Conservation (phyloP, 2,888 invertebrate genomes). For the Macaria notata region DNA sequence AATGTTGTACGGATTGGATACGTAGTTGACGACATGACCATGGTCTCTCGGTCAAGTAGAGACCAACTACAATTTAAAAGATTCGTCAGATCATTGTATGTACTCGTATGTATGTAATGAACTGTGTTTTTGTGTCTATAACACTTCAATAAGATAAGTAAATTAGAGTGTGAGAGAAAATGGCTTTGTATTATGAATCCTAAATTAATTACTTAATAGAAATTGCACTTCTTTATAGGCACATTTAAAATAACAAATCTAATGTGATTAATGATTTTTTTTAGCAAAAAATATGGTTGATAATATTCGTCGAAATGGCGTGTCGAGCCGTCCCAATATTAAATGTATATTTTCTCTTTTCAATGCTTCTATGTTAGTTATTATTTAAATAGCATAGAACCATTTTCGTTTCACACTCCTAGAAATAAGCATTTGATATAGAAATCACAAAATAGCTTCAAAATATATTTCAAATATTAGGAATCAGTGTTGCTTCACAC, state of each 20-base stretch:
- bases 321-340: slow-evolving; percentile 14
- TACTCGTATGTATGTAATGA: slow-evolving; percentile 2
- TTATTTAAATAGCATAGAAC: slow-evolving; percentile 33
- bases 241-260: slow-evolving; percentile 1
- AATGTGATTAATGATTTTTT: too few relatives aligned
- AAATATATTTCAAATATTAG: slow-evolving; percentile 72
- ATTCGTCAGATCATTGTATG: slow-evolving; percentile 32
- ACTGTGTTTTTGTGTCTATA: slow-evolving; percentile 66
- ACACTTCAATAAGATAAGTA: slow-evolving; percentile 57
- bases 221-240: slow-evolving; percentile 12
- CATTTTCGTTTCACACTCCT: slow-evolving; percentile 43
- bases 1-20: too few relatives aligned
- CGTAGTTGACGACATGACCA: too few relatives aligned
- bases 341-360: not conserved
- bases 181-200: slow-evolving; percentile 38
- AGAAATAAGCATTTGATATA: slow-evolving; percentile 65
- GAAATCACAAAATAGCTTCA: slow-evolving; percentile 76
- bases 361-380: not conserved
- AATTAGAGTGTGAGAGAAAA: slow-evolving; percentile 44
- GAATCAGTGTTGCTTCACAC: slow-evolving; percentile 77
- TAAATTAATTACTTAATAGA: not conserved
- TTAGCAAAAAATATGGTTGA: too few relatives aligned
- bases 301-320: slow-evolving; percentile 3
- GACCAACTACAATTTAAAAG: slow-evolving; percentile 20
- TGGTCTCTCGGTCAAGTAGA: too few relatives aligned